Percentiles rank a stretch among this genome's conserved stretches.
These are phyloP conservation scores for Australoheros scitulus DNA, from an alignment of 2,113 vertebrate genomes.

Conservation along the genomic window DNA sequence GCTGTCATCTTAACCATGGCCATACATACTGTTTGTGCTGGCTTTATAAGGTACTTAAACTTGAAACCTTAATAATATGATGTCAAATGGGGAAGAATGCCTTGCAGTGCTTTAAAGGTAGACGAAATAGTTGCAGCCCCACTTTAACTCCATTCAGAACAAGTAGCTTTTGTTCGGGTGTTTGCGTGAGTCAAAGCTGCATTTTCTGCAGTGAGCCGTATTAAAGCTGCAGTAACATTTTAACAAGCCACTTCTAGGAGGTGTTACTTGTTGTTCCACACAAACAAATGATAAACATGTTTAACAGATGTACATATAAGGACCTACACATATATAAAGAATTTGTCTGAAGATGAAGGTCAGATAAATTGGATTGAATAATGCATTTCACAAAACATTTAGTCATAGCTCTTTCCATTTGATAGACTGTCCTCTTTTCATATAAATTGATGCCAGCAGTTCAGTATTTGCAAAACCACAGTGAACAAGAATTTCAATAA, in stretches of 20 bases:
- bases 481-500: no score
- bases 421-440: no score
- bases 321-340: no score
- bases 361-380: no score
- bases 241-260: background rate
- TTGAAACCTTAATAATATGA: background rate
- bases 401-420: no score
- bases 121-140: no score
- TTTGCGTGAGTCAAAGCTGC: background rate
- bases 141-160: background rate
- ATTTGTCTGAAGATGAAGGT: no score
- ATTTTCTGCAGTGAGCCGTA: background rate
- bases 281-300: background rate
- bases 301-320: background rate
- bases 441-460: no score
- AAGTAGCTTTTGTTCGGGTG: background rate
- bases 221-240: background rate
- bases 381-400: no score
- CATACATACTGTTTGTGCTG: background rate
- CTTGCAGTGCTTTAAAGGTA: background rate
- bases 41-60: rapidly evolving
- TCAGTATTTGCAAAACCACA: no score
- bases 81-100: background rate
- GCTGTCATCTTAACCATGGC: background rate
- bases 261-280: background rate